phyloP scores from a whole-genome alignment of 2,888 invertebrate genomes.

The Litoditis marina region DNA sequence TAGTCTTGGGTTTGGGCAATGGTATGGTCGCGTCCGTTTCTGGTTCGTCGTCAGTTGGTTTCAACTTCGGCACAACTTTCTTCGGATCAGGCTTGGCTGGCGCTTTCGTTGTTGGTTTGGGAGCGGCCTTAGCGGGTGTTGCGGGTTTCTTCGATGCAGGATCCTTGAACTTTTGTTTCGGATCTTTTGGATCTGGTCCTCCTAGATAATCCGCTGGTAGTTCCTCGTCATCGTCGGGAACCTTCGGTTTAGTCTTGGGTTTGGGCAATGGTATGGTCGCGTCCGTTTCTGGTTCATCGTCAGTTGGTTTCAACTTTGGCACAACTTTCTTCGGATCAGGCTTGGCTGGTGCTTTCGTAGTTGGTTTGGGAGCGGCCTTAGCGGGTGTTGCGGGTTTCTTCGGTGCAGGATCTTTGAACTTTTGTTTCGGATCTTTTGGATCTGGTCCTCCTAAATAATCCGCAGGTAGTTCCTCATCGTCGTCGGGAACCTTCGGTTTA shows the following conservation, averaged over 20 bases:
- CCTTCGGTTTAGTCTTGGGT: slow-evolving; percentile 15
- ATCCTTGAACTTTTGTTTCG: background rate
- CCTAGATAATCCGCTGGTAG: slow-evolving; percentile 28
- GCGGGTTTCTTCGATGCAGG: slow-evolving; percentile 3
- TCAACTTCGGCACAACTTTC: background rate
- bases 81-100: background rate
- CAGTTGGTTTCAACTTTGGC: slow-evolving; percentile 13
- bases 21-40: slow-evolving; percentile 19
- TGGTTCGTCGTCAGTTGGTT: slow-evolving; percentile 9
- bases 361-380: slow-evolving; percentile 4
- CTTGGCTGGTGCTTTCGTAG: background rate
- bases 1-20: no score
- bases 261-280: background rate
- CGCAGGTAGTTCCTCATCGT: slow-evolving; percentile 23
- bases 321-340: slow-evolving; percentile 2
- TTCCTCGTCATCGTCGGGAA: slow-evolving; percentile 30
- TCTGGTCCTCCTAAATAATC: slow-evolving; percentile 20
- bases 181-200: slow-evolving; percentile 19
- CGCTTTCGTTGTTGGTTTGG: background rate
- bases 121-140: background rate
- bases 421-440: background rate
- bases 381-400: background rate
- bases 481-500: slow-evolving; percentile 4
- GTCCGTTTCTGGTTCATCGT: slow-evolving; percentile 1
- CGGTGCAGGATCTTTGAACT: background rate